These are phyloP conservation scores for Atta cephalotes DNA, from an alignment of 1,140 invertebrate genomes.

Conservation along the genomic window DNA sequence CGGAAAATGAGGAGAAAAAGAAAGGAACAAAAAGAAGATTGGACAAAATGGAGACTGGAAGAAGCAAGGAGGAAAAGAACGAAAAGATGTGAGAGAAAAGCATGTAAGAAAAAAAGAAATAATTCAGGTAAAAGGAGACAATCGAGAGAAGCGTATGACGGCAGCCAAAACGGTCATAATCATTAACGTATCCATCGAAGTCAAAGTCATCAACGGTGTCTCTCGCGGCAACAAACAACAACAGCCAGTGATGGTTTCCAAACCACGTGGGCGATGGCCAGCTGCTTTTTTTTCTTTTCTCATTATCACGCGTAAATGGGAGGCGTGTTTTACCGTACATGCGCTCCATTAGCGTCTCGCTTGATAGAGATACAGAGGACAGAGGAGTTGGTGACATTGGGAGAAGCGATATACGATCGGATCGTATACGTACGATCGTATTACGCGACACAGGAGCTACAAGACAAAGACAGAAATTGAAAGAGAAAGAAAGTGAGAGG, in stretches of 20 bases:
- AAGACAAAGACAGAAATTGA: background rate
- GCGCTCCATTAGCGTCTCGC: conserved; percentile 47
- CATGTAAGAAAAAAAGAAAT: conserved; percentile 6
- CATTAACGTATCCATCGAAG: conserved; percentile 42
- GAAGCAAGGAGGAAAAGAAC: conserved; percentile 43
- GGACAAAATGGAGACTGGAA: background rate
- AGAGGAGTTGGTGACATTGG: conserved; percentile 20
- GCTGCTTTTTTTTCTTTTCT: background rate
- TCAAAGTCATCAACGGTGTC: conserved; percentile 42
- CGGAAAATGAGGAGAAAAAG: background rate
- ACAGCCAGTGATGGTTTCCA: conserved; percentile 3
- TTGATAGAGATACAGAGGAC: conserved; percentile 39
- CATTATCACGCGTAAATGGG: conserved; percentile 20
- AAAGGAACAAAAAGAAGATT: conserved; percentile 23
- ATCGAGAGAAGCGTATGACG: conserved; percentile 55
- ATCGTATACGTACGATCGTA: conserved; percentile 35
- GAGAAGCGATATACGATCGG: conserved; percentile 51
- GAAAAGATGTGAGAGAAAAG: background rate
- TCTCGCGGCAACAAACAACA: conserved; percentile 45
- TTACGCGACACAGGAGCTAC: conserved; percentile 26
- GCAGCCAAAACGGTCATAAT: conserved; percentile 62
- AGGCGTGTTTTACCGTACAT: conserved; percentile 15
- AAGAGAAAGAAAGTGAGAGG: conserved; percentile 20
- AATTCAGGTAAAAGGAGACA: background rate
- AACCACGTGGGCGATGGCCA: conserved; percentile 8